Evolutionary conservation across 2,113 vertebrate genomes (phyloP).

Genomic region (Syrmaticus mikado): DNA sequence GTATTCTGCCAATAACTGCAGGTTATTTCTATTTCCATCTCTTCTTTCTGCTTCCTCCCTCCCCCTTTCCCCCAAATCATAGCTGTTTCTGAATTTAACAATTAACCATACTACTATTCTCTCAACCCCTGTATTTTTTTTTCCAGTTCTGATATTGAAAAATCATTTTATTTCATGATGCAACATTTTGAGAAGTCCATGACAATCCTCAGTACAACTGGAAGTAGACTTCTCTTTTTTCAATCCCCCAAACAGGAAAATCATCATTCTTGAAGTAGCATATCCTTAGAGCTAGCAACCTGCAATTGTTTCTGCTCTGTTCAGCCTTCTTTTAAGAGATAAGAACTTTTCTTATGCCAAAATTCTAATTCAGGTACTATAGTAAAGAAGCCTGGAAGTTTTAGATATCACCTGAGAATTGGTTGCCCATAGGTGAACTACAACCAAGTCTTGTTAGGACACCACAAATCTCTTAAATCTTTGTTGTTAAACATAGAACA

Average conservation of each 20-base stretch:
- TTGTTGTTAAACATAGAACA: neutral
- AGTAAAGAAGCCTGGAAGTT: neutral
- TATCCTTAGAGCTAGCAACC: neutral
- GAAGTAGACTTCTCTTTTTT: neutral
- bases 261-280: rapidly evolving
- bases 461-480: neutral
- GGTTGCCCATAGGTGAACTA: neutral
- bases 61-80: neutral
- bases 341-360: neutral
- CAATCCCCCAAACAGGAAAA: neutral
- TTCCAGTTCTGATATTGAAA: neutral
- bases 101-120: neutral
- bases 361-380: neutral
- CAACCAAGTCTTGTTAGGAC: neutral
- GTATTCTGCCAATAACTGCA: neutral
- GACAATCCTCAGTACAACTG: neutral
- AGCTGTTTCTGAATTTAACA: neutral
- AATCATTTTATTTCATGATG: neutral
- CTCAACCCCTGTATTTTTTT: neutral
- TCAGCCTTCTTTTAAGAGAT: neutral
- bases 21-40: neutral
- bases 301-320: neutral
- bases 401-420: neutral
- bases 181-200: neutral
- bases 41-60: neutral